Percentiles rank a stretch among this genome's conserved stretches.
These are phyloP conservation scores for Cyprinodon brontotheroides DNA, from an alignment of 2,113 vertebrate genomes.

Conservation along the genomic window DNA sequence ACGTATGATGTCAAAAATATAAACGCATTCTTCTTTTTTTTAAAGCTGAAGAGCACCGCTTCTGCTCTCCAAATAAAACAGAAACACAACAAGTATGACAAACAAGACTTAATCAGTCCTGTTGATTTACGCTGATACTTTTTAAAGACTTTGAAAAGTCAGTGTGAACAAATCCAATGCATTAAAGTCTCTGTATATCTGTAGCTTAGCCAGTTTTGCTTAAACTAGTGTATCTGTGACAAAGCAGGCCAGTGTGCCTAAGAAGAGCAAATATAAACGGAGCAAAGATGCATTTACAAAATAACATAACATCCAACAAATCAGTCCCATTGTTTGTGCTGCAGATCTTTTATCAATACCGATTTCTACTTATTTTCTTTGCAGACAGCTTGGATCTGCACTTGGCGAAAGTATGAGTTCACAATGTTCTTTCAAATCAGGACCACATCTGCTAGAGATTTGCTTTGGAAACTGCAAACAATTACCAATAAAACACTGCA, in stretches of 20 bases:
- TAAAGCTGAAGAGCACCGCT: neutral
- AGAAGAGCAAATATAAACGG: neutral
- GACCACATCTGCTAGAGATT: neutral
- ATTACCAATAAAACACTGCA: neutral
- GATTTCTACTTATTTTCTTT: neutral
- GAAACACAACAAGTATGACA: neutral
- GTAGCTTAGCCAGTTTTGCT: neutral
- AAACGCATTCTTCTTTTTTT: neutral
- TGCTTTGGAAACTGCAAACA: neutral
- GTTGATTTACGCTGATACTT: neutral
- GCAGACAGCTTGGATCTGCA: neutral
- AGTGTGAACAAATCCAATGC: neutral
- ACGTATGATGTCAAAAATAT: neutral
- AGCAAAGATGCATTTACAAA: neutral
- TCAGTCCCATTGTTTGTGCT: neutral
- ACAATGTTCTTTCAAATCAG: neutral
- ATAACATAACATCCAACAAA: neutral
- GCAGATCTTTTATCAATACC: neutral
- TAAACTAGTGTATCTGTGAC: conserved; percentile 7
- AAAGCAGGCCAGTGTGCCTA: neutral
- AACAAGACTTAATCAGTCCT: neutral
- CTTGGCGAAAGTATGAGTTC: neutral
- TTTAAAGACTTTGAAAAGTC: neutral
- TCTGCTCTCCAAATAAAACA: neutral
- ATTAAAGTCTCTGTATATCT: neutral